Base-by-base conservation (phyloP, 2,113 vertebrate genomes). In the Gnathonemus longibarbis region DNA sequence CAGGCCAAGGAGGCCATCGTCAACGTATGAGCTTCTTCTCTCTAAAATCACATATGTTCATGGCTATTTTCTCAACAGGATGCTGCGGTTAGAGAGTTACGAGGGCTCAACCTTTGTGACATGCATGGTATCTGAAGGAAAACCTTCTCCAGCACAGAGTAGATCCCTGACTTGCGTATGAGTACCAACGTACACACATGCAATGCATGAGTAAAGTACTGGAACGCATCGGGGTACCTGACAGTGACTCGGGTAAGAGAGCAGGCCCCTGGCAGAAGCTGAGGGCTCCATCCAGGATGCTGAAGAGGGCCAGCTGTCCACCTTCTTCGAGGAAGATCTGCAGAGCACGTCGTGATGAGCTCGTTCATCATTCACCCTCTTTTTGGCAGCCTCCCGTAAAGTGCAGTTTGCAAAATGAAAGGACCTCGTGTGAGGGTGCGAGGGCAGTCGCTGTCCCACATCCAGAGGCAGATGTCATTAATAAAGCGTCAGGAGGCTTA, bases 1-100 rank as follows among this genome's bases (percentile, higher is more conserved):
- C 98, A 98, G 93, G 97, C 98, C 45, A 99, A 99, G 94, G 98
- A 99, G 94, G 97, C 98, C 21, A 98, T 99, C 85, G 97, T 99
- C 88, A 97, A 97, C 0, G 98, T 99, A 95, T 97, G 97, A 93
- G 31, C 6, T 62, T 39, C 45, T 5, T 46, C 19, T 11, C 8
- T 35, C 4, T 31, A 42, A 13, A 45, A 48, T 58, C 31, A 88
- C 17, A 88, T 62, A n/a, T 39, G 48, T 35, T 49, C 27, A 45
- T 24, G 11, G 45, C 19, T 84, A 11, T 84, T 84, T 84, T 46
- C 21, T 19, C 35, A 8, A 42, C 39, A 21, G 35, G 83, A 48
- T 10, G 9, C 42, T 48, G 9, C 6, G 9, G 13, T 35, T 83
- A 42, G 31, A 83, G 10, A 31, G 27, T 31, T 31, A 31, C 13